These are phyloP conservation scores for Apocheima hispidaria DNA, from an alignment of 2,888 invertebrate genomes.

Conservation along the genomic window DNA sequence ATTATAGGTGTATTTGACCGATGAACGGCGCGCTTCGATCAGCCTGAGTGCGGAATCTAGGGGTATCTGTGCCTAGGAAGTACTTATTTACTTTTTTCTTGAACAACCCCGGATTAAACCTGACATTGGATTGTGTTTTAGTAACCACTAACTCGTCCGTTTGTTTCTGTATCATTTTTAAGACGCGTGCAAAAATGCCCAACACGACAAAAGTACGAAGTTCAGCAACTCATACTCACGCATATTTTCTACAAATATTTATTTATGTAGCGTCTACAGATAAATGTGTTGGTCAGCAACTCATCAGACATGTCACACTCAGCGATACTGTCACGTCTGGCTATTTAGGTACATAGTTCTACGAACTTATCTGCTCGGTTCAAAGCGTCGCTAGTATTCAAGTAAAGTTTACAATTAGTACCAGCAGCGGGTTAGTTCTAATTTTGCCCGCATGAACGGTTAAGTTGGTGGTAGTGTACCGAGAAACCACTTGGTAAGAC, in stretches of 20 bases:
- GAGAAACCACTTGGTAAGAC: constrained; percentile 6
- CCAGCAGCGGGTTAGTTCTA: too few species aligned
- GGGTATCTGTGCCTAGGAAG: too few species aligned
- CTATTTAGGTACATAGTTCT: constrained; percentile 9
- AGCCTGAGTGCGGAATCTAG: too few species aligned
- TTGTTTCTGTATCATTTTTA: not conserved
- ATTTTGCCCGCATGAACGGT: not conserved
- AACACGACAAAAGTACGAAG: constrained; percentile 24
- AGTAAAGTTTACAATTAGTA: too few species aligned
- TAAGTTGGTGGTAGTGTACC: not conserved
- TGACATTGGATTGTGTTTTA: too few species aligned
- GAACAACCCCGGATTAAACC: too few species aligned
- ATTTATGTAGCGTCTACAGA: constrained; percentile 29
- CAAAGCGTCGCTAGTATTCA: not conserved
- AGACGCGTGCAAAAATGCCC: constrained; percentile 23
- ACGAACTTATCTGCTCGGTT: not conserved
- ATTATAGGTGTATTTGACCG: too few species aligned
- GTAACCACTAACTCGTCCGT: too few species aligned
- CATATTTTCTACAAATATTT: constrained; percentile 29
- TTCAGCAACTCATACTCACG: constrained; percentile 26
- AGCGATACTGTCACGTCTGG: constrained; percentile 32
- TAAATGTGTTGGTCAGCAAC: constrained; percentile 32
- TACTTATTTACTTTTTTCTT: too few species aligned
- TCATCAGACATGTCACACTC: constrained; percentile 17
- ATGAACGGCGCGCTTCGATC: too few species aligned